Conservation (phyloP, 1,140 invertebrate genomes). For the Ostrea denselamellosa region DNA sequence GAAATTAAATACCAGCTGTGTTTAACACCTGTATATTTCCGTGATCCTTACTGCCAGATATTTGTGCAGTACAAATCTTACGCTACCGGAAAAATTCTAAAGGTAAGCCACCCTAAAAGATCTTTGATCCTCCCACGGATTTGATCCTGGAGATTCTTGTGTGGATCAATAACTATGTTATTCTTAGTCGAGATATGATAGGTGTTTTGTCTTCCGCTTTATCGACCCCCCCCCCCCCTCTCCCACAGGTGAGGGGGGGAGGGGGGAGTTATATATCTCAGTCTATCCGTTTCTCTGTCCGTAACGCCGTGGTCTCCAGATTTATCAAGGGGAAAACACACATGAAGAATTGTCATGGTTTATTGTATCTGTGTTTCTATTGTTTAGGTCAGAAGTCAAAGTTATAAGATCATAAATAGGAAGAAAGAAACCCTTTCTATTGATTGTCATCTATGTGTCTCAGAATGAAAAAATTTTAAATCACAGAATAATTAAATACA, state of each 20-base stretch:
- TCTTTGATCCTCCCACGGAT: neutral
- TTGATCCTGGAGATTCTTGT: neutral
- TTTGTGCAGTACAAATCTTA: neutral
- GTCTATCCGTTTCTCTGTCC: too few species aligned
- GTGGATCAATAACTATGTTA: neutral
- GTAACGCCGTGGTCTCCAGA: too few species aligned
- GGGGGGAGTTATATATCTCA: too few species aligned
- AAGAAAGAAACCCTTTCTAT: neutral
- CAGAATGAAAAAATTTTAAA: too few species aligned
- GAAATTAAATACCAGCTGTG: neutral
- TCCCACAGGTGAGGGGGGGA: too few species aligned
- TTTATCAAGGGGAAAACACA: too few species aligned
- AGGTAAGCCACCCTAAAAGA: neutral
- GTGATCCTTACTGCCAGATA: neutral
- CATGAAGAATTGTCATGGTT: too few species aligned
- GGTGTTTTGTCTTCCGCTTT: too few species aligned
- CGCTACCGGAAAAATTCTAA: neutral
- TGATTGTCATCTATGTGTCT: too few species aligned
- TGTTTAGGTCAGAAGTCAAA: neutral
- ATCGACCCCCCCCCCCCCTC: too few species aligned
- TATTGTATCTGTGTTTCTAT: too few species aligned
- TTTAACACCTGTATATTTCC: neutral
- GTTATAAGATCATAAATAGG: neutral
- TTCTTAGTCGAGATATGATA: neutral
- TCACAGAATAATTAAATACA: too few species aligned